A percentile compares a stretch with the other conserved stretches of the same genome.
Conservation (phyloP, 37 sponge, comb jelly and placozoan species). For the Cliona cf. orientalis region DNA sequence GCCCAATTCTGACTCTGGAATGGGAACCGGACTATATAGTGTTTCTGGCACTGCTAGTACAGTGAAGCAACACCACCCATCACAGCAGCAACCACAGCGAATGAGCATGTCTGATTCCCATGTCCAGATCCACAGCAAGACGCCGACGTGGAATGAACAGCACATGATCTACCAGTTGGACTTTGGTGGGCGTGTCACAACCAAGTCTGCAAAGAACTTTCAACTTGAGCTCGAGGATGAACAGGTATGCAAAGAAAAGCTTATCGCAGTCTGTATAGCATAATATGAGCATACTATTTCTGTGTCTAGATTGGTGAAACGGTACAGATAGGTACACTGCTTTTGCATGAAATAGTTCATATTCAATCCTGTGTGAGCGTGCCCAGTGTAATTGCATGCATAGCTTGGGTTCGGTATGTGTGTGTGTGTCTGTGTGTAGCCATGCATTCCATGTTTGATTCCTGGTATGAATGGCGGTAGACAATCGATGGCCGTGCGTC, state of each 20-base stretch:
- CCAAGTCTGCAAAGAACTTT: constrained; percentile 95
- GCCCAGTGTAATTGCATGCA: not conserved
- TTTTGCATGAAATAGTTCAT: too few relatives aligned
- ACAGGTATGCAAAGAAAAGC: constrained; percentile 72
- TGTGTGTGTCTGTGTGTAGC: constrained; percentile 43
- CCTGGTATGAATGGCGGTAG: too few relatives aligned
- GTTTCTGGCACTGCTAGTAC: not conserved
- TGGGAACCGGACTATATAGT: constrained; percentile 12
- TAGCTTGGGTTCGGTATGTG: constrained; percentile 16
- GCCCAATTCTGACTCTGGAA: not conserved
- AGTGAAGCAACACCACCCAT: too few relatives aligned
- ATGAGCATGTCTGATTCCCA: constrained; percentile 55
- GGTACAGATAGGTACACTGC: too few relatives aligned
- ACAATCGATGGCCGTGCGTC: too few relatives aligned
- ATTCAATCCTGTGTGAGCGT: not conserved
- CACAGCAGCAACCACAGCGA: not conserved
- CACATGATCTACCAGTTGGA: constrained; percentile 95
- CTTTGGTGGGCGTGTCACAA: constrained; percentile 93
- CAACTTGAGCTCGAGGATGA: constrained; percentile 81
- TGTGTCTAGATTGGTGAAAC: not conserved
- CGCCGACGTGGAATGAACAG: constrained; percentile 94
- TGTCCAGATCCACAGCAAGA: constrained; percentile 84
- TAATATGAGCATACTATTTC: not conserved
- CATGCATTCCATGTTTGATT: too few relatives aligned
- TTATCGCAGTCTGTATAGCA: too few relatives aligned